A percentile compares a stretch with the other conserved stretches of the same genome.
Conservation (phyloP, 64 coral and sea anemone genomes). For the Platygyra sinensis region DNA sequence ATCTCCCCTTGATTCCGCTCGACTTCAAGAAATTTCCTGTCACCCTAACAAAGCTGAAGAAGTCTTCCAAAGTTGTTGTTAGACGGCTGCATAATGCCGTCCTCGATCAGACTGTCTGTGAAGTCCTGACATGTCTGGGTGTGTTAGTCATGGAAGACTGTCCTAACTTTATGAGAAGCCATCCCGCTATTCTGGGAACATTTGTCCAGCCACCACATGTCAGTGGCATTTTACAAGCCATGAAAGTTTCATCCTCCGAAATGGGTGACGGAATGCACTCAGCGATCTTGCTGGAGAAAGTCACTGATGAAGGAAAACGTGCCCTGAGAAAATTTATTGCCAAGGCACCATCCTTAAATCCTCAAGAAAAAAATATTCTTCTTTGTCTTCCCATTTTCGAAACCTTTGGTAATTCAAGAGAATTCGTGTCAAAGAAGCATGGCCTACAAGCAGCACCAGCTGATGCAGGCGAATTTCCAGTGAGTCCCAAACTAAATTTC, state of each 20-base stretch:
- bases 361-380: slow-evolving; percentile 1
- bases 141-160: slow-evolving; percentile 65
- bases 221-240: slow-evolving; percentile 52
- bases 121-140: slow-evolving; percentile 23
- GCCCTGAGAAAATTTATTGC: not conserved
- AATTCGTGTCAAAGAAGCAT: slow-evolving; percentile 9
- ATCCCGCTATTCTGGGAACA: slow-evolving; percentile 24
- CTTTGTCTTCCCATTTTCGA: slow-evolving; percentile 20
- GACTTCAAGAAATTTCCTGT: not conserved
- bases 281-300: not conserved
- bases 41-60: no score
- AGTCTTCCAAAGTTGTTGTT: no score
- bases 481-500: not conserved
- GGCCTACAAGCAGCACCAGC: not conserved
- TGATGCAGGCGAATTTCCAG: slow-evolving; percentile 1
- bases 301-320: slow-evolving; percentile 22
- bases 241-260: slow-evolving; percentile 3
- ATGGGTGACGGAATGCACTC: not conserved
- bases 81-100: no score
- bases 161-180: slow-evolving; percentile 41
- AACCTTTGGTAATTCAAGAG: not conserved
- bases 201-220: slow-evolving; percentile 57
- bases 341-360: not conserved
- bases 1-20: slow-evolving; percentile 22
- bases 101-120: not conserved